Base-by-base conservation (phyloP, 2,888 invertebrate genomes). In the Nomada flava region DNA sequence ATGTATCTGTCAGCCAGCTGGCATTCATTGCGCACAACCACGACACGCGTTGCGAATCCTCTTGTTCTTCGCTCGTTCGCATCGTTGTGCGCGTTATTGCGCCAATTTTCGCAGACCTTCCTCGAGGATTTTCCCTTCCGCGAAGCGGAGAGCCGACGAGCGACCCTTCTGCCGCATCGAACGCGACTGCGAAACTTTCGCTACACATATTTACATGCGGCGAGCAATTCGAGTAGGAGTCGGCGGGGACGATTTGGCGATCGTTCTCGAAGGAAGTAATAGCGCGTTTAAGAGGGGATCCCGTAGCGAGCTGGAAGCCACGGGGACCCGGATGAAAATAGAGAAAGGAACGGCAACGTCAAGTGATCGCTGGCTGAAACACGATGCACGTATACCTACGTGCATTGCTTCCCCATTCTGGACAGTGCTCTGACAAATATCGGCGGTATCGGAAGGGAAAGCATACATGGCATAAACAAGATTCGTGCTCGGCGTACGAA, bases 381-480 rank as follows among this genome's bases (percentile, higher is more conserved):
- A 76, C 71, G 80, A 68, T 77, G 80, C 76, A 78, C 85, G 79
- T 79, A 82, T 44, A 11, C 26, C 53, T 72, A 84, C 84, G 82
- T 82, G 87, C 68, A 36, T 65, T 20, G 78, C 79, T 81, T 85
- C 67, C 65, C 75, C 81, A 88, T 88, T 88, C 83, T 75, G 85
- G 76, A 75, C 83, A 62, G 64, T 78, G 42, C 74, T 67, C 81
- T 82, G 85, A 88, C 87, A 88, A 88, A 88, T 88, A 88, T 88
- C 85, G 79, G 73, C 75, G 83, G 78, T 88, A 88, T 88, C 88
- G 82, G 88, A 81, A 82, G 83, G 86, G 79, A 87, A 87, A 87
- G 76, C 87, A 83, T 85, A 88, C 86, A 85, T 83, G 88, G 85
- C 88, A 78, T 85, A 88, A 88, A 88, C 86, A 88, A 88, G 87